Evolutionary conservation across 1,140 invertebrate genomes (phyloP), one percentile per base, ranked within the genome.

Genomic region (Drosophila ambigua): DNA sequence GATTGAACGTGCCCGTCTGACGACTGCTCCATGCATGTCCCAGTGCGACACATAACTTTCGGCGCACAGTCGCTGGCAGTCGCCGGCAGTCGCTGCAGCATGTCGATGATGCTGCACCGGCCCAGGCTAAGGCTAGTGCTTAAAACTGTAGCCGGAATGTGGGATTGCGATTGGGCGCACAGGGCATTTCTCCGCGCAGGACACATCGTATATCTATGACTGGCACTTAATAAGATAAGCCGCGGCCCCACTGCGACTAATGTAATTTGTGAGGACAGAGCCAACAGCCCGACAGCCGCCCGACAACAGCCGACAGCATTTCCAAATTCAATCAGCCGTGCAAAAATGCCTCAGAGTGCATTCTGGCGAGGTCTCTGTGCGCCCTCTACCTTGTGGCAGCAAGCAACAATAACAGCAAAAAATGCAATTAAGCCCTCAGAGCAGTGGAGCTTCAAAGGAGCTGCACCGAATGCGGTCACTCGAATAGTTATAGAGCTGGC

Each of bases 321-420:
- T 69, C 54, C 60, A 87, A 85, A 87, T 76, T 71, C 78, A 85
- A 87, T 85, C 82, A 87, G 24, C 74, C 63, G 71, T 87, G 77
- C 49, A 78, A 72, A 79, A 80, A 65, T 61, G 13, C 59, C 41
- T 39, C 35, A 39, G 35, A 39, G 35, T 39, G 35, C 35, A 39
- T 39, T 11, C 31, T 11, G 9, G 16, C 16, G n/a, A n/a, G n/a
- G n/a, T 16, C 16, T 16, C 16, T 16, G 16, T 16, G 16, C 16
- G 16, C 9, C 9, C 9, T 9, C 35, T 2, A 13, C 35, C 35
- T 39, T 39, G 35, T 39, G 52, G 7, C 45, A 15, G 28, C n/a
- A 39, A 16, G 5, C 16, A 6, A 39, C 15, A 44, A 26, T 20
- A 28, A 23, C 11, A 49, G 28, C 20, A 20, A 46, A 55, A 76